Evolutionary conservation across 2,888 invertebrate genomes (phyloP).

Genomic region (Drosophila macrospina): DNA sequence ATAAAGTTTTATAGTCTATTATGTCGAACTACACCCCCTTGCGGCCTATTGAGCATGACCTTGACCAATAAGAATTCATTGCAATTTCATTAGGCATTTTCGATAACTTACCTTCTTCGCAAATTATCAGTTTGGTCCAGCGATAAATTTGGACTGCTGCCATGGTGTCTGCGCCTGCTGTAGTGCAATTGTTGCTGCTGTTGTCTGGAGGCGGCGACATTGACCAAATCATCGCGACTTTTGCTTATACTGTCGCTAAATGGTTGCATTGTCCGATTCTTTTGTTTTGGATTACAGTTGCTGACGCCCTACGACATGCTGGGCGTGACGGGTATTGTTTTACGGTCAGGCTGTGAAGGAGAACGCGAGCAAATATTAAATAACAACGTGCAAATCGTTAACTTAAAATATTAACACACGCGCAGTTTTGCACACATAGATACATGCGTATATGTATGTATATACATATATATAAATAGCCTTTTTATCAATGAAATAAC

Average conservation of each 20-base stretch:
- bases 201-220: slow-evolving; percentile 71
- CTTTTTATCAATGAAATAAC: slow-evolving; percentile 56
- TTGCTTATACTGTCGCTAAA: slow-evolving; percentile 83
- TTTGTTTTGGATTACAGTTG: slow-evolving; percentile 20
- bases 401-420: slow-evolving; percentile 7
- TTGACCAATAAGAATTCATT: slow-evolving; percentile 28
- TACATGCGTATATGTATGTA: too few relatives aligned
- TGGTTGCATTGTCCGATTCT: slow-evolving; percentile 82
- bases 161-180: slow-evolving; percentile 71
- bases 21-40: background rate
- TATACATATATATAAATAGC: background rate
- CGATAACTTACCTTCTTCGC: slow-evolving; percentile 78
- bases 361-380: slow-evolving; percentile 9
- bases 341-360: slow-evolving; percentile 24
- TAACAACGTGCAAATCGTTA: slow-evolving; percentile 15
- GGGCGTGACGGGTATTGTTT: slow-evolving; percentile 15
- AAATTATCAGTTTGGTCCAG: slow-evolving; percentile 84
- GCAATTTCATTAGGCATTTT: slow-evolving; percentile 6
- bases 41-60: slow-evolving; percentile 25
- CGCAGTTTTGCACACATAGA: background rate
- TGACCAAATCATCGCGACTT: slow-evolving; percentile 84
- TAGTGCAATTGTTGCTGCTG: slow-evolving; percentile 69
- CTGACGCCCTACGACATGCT: slow-evolving; percentile 67
- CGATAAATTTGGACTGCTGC: slow-evolving; percentile 82
- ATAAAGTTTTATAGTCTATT: background rate